Base-by-base conservation (phyloP, 2,888 invertebrate genomes). In the Catocala fraxini region DNA sequence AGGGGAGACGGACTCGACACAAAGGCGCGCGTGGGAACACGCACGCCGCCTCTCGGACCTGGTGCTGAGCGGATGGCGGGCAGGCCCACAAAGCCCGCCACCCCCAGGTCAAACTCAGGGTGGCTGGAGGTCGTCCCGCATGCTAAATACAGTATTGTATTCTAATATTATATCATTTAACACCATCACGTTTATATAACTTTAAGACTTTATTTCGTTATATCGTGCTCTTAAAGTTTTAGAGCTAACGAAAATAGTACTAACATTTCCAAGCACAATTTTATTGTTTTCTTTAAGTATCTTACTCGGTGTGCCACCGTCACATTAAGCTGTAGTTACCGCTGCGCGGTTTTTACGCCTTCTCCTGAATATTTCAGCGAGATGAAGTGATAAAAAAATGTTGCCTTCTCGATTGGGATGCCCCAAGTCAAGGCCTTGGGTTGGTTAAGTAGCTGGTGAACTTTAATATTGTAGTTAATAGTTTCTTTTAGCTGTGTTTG, bases 311-410 rank as follows among this genome's bases (percentile, higher is more conserved):
- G 66, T 71, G 51, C 51, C 63, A 33, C 42, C 13, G 39, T 15
- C 59, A 48, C 33, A 25, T 47, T 34, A 35, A 43, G 54, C 61
- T 71, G 68, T 73, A 75, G 78, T 76, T 75, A 75, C 75, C 53
- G 52, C 57, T 53, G 68, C 74, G 63, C 65, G 63, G 70, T 73
- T 76, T 74, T 79, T 74, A 77, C 72, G 65, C 65, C 69, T 48
- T 65, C 60, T 51, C 59, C 54, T 82, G 77, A 82, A 82, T 82
- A 77, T 77, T 82, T 73, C 65, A 80, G 55, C 62, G 63, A 72
- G 67, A 82, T 80, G 71, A 75, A 80, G 81, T 81, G 81, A 82
- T 82, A 81, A 82, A 82, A 81, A 82, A 79, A 73, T 73, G 73
- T 74, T 65, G 68, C 68, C 58, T 68, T 63, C 68, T 55, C 73